These are phyloP conservation scores for Ptychoptera contaminata DNA, from an alignment of 2,888 invertebrate genomes.

Conservation along the genomic window DNA sequence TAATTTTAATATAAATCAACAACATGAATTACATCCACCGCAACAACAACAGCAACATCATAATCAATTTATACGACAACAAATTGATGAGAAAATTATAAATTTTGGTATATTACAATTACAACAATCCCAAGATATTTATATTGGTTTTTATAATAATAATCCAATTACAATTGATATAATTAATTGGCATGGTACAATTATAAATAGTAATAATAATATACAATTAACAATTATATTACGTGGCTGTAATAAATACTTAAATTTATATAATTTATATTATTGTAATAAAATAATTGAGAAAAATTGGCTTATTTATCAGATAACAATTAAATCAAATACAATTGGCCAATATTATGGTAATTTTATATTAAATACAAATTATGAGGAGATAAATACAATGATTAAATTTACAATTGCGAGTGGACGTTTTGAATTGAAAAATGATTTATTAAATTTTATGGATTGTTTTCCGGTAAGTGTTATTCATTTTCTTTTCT, in stretches of 20 bases:
- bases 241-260: slow-evolving; percentile 9
- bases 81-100: slow-evolving; percentile 18
- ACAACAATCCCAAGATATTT: slow-evolving; percentile 12
- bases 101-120: slow-evolving; percentile 27
- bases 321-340: slow-evolving; percentile 49
- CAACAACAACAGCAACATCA: too few relatives aligned
- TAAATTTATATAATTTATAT: slow-evolving; percentile 11
- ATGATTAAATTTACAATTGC: slow-evolving; percentile 63
- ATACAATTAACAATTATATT: slow-evolving; percentile 8
- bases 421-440: slow-evolving; percentile 52
- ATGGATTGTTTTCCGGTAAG: slow-evolving; percentile 69
- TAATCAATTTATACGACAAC: too few relatives aligned
- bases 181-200: slow-evolving; percentile 24
- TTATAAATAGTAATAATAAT: slow-evolving; percentile 15
- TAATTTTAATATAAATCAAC: background rate
- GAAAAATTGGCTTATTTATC: slow-evolving; percentile 50
- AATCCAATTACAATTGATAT: slow-evolving; percentile 22
- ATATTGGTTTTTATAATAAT: slow-evolving; percentile 20
- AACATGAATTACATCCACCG: too few relatives aligned
- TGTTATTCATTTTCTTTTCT: too few relatives aligned
- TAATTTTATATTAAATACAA: slow-evolving; percentile 56
- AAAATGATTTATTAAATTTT: slow-evolving; percentile 51
- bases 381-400: slow-evolving; percentile 48
- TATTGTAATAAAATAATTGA: slow-evolving; percentile 39
- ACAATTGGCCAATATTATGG: slow-evolving; percentile 50